These are phyloP conservation scores for Semaprochilodus insignis DNA, from an alignment of 2,797 vertebrate genomes.

Conservation along the genomic window DNA sequence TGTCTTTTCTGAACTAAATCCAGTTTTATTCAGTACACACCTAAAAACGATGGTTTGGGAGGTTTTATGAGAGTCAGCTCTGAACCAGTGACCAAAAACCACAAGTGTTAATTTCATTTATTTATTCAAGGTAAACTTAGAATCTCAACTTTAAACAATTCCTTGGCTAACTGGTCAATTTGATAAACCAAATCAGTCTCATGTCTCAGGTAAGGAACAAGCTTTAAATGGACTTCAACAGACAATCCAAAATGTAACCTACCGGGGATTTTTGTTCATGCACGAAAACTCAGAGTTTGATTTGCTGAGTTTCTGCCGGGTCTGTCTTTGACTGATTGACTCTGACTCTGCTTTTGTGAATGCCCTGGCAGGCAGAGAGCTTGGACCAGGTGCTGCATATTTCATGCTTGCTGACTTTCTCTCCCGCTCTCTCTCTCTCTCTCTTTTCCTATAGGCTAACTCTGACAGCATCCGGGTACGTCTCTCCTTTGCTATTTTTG, in stretches of 20 bases:
- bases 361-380: conserved; percentile 44
- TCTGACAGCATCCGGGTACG: background rate
- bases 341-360: conserved; percentile 42
- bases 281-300: background rate
- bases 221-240: background rate
- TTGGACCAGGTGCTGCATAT: conserved; percentile 66
- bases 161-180: background rate
- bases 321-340: conserved; percentile 1
- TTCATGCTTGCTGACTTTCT: conserved; percentile 63
- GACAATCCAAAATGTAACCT: background rate
- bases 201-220: background rate
- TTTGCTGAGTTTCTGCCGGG: background rate
- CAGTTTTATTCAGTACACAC: too few relatives aligned
- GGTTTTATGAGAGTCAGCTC: too few relatives aligned
- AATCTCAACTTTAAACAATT: background rate
- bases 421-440: conserved; percentile 33
- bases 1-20: too few relatives aligned
- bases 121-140: background rate
- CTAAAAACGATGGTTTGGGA: too few relatives aligned
- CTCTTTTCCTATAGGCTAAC: conserved; percentile 10
- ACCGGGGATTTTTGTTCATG: background rate
- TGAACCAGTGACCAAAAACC: too few relatives aligned
- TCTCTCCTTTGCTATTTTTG: background rate
- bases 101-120: too few relatives aligned
- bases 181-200: background rate